phyloP scores from a whole-genome alignment of 2,113 vertebrate genomes.

The Corythornis vintsioides region DNA sequence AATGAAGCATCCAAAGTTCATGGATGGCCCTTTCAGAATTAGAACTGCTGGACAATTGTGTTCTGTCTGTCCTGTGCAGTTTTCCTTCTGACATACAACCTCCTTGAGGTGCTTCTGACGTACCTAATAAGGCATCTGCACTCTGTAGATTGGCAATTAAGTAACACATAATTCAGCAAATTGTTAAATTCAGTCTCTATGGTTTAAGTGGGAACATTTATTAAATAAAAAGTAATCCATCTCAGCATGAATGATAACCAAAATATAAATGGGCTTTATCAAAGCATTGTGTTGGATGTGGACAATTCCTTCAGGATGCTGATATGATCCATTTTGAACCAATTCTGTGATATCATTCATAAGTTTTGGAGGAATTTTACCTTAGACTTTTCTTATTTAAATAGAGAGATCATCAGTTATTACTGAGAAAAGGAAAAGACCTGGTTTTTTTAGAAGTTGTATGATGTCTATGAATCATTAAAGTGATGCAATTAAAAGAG shows the following conservation, averaged over 20 bases:
- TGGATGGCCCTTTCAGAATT: not conserved
- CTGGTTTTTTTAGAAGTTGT: not conserved
- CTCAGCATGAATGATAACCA: not conserved
- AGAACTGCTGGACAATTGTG: not conserved
- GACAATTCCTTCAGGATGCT: not conserved
- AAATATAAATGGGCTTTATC: not conserved
- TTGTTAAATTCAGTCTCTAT: not conserved
- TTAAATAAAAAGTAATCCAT: not conserved
- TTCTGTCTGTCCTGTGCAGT: accelerated
- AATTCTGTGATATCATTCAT: not conserved
- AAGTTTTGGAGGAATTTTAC: not conserved
- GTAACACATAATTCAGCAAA: not conserved
- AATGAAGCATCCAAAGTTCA: not conserved
- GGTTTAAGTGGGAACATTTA: not conserved
- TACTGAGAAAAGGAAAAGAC: not conserved
- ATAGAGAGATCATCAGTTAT: not conserved
- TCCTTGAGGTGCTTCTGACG: not conserved
- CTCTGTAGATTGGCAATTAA: not conserved
- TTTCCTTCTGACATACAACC: not conserved
- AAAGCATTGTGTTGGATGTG: not conserved
- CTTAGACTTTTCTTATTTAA: not conserved
- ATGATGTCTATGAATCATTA: not conserved
- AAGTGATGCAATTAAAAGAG: not conserved
- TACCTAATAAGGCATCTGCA: not conserved
- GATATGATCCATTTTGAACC: not conserved